Base-by-base conservation (phyloP, 2,797 vertebrate genomes). In the Pseudomugil gertrudae region DNA sequence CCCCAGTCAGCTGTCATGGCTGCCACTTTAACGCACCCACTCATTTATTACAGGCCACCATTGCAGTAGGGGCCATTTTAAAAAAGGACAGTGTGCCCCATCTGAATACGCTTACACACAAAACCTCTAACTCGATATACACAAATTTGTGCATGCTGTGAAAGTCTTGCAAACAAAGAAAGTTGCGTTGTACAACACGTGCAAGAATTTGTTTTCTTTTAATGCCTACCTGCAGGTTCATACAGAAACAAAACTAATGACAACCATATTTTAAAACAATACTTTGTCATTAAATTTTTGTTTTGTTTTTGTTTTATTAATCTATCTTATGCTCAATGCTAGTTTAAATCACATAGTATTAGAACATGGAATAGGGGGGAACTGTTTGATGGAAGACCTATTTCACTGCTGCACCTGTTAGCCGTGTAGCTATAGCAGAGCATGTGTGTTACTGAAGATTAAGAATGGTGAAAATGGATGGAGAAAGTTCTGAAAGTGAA, bases 1-100 rank as follows among this genome's bases (percentile, higher is more conserved):
- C 87, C 85, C 84, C 65, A 71, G 84, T 89, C 87, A 78, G 81
- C 85, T 91, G 90, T 90, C 91, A 88, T 50, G 76, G 84, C 87
- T 90, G 91, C 90, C 91, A 90, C 87, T 91, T 91, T 75, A 85
- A 78, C 29, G 36, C 29, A 35, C 85, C 85, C 87, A 60, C 86
- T 92, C 86, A 90, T 92, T 90, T 92, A 92, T 92, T 89, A 91
- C 83, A 84, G 78, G 80, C 83, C 84, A 74, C 83, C 75, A 29
- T 80, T 35, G 35, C 72, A 72, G 82, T 71, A 76, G 64, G 69
- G 74, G 77, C 65, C 47, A 0, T 82, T 90, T 80, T 11, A 35
- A 69, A 75, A 82, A 86, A 89, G 90, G 89, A 90, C 88, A 88
- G 63, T 11, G 53, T 52, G 78, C 64, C 74, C 78, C 81, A 57